A percentile compares a stretch with the other conserved stretches of the same genome.
Conservation (phyloP, 2,888 invertebrate species). For the Drosophila aldrichi region DNA sequence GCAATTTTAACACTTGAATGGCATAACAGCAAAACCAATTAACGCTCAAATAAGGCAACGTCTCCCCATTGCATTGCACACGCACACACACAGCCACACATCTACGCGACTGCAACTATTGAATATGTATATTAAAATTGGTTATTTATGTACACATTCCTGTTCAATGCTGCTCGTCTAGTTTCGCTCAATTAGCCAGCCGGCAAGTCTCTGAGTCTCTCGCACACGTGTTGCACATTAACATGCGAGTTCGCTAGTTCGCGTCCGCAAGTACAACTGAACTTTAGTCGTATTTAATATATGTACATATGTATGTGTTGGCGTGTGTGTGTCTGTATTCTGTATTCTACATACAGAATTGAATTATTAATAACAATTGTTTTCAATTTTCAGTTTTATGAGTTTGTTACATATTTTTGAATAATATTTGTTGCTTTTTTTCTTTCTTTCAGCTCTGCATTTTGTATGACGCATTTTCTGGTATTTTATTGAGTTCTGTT, state of each 20-base stretch:
- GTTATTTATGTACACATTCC: neutral
- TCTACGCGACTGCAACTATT: slow-evolving; percentile 10
- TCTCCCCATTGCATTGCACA: slow-evolving; percentile 25
- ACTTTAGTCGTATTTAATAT: neutral
- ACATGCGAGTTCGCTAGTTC: slow-evolving; percentile 1
- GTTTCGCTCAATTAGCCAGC: slow-evolving; percentile 39
- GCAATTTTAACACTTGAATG: slow-evolving; percentile 55
- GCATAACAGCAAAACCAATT: slow-evolving; percentile 36
- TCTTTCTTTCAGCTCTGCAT: neutral
- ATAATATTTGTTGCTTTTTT: neutral
- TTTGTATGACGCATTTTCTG: slow-evolving; percentile 21
- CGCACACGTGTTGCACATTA: slow-evolving; percentile 74
- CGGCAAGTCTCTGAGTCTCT: slow-evolving; percentile 20
- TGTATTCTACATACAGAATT: slow-evolving; percentile 22
- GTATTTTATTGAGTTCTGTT: slow-evolving; percentile 8
- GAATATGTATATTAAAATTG: neutral
- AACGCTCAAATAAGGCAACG: slow-evolving; percentile 38
- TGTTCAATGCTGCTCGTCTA: slow-evolving; percentile 17
- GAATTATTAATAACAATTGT: slow-evolving; percentile 28
- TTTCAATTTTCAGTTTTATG: slow-evolving; percentile 21
- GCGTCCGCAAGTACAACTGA: neutral
- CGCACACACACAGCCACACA: neutral
- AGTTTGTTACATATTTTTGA: neutral
- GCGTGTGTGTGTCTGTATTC: neutral
- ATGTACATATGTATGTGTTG: neutral